phyloP scores from a whole-genome alignment of 2,113 vertebrate genomes.

The Rhodinocichla rosea region DNA sequence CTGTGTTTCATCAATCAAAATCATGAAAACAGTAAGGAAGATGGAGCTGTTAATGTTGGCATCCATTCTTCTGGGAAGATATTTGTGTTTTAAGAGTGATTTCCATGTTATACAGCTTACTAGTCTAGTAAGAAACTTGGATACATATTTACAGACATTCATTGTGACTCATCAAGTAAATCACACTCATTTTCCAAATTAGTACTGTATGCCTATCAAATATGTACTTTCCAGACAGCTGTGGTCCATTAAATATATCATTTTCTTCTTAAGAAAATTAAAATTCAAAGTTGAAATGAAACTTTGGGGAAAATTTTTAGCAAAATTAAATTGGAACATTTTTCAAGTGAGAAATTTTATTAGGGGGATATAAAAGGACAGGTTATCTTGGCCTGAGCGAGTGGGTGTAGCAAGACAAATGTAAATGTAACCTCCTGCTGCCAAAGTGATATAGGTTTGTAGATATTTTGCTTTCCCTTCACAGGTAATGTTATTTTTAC shows the following conservation, averaged over 20 bases:
- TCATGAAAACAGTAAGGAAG: neutral
- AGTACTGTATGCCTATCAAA: slow-evolving; percentile 25
- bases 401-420: neutral
- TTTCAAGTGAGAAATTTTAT: neutral
- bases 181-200: slow-evolving; percentile 62
- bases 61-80: neutral
- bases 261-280: slow-evolving; percentile 65
- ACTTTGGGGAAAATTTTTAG: neutral
- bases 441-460: neutral
- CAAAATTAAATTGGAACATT: neutral
- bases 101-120: neutral
- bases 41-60: neutral
- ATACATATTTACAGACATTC: slow-evolving; percentile 40
- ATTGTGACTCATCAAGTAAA: slow-evolving; percentile 66
- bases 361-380: neutral
- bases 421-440: neutral
- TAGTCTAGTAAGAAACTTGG: neutral
- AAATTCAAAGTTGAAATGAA: slow-evolving; percentile 47
- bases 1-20: neutral
- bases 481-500: neutral
- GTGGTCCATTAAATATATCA: slow-evolving; percentile 40
- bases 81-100: neutral
- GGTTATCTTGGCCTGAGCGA: neutral
- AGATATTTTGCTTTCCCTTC: neutral
- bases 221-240: slow-evolving; percentile 50